Base-by-base conservation (phyloP, 1,140 invertebrate species). In the Drosophila burlai region DNA sequence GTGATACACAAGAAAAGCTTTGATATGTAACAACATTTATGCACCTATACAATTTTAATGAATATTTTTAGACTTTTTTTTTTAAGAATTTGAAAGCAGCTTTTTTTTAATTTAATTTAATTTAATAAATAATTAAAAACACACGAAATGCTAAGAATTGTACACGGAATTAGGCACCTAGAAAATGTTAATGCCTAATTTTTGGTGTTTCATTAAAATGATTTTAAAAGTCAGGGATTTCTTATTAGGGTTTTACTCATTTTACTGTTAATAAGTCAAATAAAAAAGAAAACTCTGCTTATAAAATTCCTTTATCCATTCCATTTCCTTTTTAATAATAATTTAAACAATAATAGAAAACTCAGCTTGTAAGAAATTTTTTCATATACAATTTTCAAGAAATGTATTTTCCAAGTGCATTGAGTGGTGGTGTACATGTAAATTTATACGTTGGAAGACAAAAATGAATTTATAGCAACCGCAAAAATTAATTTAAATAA, bases 401-500 rank as follows among this genome's bases (percentile, higher is more conserved):
- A 55, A 38, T 16, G 24, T 1, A 16, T 55, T 55, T 38, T 55
- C 34, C 34, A 24, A 55, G 52, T 55, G 52, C 52, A 55, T 24
- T 55, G 34, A 57, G 34, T n/a, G 54, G 8, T 6, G 18, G 36
- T 54, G 42, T 60, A 78, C 24, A 60, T 62, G 38, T 59, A 57
- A 60, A 43, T 40, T 21, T 60, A 43, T 66, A 66, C 59, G 63
- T 45, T 31, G 38, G 36, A 43, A 36, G 45, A 64, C 46, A 55
- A 61, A 71, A 57, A 57, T 57, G 54, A 57, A 83, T 83, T 83
- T 82, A 83, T 83, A 79, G 81, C 80, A 81, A 82, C 80, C 80
- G 81, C 81, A 82, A 76, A 83, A 83, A 83, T 83, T 83, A 83
- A 83, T 82, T 83, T 82, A 83, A 83, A 82, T 69, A 83, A 83